Evolutionary conservation across 2,888 invertebrate genomes (phyloP).

Genomic region (Busseola fusca): DNA sequence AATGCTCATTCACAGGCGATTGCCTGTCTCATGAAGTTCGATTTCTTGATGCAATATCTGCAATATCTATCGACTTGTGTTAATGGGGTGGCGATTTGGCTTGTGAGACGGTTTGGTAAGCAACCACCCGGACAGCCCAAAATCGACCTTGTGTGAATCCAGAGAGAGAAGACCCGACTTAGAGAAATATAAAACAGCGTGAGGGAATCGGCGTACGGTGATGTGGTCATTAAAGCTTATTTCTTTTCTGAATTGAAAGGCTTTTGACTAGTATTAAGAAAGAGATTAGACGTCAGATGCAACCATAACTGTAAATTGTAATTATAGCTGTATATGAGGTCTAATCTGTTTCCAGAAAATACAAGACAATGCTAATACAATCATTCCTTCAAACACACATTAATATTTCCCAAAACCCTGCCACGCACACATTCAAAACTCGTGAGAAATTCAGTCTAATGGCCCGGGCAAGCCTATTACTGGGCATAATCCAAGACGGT

Average conservation of each 20-base stretch:
- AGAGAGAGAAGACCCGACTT: background rate
- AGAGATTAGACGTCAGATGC: no score
- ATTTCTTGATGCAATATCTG: background rate
- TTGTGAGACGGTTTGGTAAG: background rate
- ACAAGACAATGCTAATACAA: background rate
- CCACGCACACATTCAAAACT: slow-evolving; percentile 35
- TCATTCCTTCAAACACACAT: slow-evolving; percentile 21
- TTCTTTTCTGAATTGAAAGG: no score
- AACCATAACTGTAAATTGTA: no score
- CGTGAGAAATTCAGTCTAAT: slow-evolving; percentile 61
- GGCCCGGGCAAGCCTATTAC: slow-evolving; percentile 60
- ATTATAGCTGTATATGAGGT: no score
- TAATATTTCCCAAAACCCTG: slow-evolving; percentile 11
- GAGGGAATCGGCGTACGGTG: background rate
- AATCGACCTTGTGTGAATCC: background rate
- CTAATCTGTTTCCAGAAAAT: background rate
- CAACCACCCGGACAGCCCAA: background rate
- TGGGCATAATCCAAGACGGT: slow-evolving; percentile 67
- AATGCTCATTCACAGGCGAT: slow-evolving; percentile 54
- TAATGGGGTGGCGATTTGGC: background rate
- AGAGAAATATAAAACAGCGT: background rate
- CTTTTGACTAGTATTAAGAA: background rate
- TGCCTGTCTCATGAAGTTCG: background rate
- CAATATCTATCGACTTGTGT: background rate
- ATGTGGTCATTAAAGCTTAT: background rate